Conservation (phyloP, 2,888 invertebrate genomes). For the Meliscaeva auricollis region DNA sequence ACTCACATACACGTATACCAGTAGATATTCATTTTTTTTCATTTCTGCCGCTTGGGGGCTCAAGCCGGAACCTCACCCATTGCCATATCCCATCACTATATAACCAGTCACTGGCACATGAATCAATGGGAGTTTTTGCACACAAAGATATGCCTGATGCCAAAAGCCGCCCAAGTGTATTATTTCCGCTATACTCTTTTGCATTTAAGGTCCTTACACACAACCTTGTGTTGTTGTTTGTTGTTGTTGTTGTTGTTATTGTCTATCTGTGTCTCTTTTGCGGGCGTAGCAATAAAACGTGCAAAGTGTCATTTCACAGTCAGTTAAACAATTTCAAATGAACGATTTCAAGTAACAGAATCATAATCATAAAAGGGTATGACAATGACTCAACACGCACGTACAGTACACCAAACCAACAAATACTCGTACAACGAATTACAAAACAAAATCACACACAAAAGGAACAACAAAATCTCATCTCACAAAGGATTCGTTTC, state of each 20-base stretch:
- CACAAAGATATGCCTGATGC: background rate
- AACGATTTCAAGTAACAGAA: conserved; percentile 65
- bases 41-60: conserved; percentile 6
- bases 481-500: conserved; percentile 21
- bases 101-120: conserved; percentile 28
- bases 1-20: no score
- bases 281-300: conserved; percentile 57
- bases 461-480: background rate
- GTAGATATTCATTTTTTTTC: background rate
- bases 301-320: conserved; percentile 72
- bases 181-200: conserved; percentile 50
- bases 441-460: background rate
- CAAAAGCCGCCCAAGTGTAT: conserved; percentile 14
- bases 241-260: background rate
- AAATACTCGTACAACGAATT: background rate
- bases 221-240: background rate
- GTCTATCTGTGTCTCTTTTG: conserved; percentile 28
- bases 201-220: conserved; percentile 28
- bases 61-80: background rate
- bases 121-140: conserved; percentile 53
- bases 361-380: conserved; percentile 68
- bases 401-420: conserved; percentile 2
- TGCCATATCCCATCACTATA: background rate
- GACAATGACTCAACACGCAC: conserved; percentile 54
- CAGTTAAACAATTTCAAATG: conserved; percentile 66